These are phyloP conservation scores for Calameuta idolon DNA, from an alignment of 2,888 invertebrate genomes.

Conservation along the genomic window DNA sequence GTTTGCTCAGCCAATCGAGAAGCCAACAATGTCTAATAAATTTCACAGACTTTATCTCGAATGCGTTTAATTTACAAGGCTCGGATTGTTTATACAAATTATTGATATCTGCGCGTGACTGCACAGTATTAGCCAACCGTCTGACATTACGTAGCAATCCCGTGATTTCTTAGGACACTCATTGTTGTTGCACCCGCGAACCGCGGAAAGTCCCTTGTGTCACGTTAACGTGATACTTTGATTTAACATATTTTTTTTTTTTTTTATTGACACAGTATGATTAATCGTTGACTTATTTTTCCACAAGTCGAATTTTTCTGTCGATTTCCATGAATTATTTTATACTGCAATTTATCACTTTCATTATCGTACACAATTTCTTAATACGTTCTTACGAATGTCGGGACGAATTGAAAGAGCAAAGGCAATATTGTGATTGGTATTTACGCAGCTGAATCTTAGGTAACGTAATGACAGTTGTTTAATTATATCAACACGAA, in stretches of 20 bases:
- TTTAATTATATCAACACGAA: not conserved
- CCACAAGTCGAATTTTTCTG: not conserved
- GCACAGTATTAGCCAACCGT: not conserved
- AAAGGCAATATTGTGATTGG: not conserved
- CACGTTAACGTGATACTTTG: not conserved
- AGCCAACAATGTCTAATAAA: constrained; percentile 33
- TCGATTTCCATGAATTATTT: not conserved
- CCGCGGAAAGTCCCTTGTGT: not conserved
- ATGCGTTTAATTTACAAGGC: constrained; percentile 41
- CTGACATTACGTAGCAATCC: not conserved
- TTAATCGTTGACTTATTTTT: not conserved
- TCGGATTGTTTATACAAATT: constrained; percentile 41
- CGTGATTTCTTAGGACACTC: not conserved
- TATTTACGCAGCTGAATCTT: not conserved
- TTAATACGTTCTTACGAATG: not conserved
- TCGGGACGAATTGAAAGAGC: not conserved
- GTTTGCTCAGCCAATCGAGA: constrained; percentile 9
- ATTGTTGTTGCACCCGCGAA: not conserved
- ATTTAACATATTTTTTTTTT: not conserved
- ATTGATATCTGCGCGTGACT: constrained; percentile 29
- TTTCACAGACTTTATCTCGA: constrained; percentile 30
- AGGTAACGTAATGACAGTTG: not conserved
- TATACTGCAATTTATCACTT: not conserved
- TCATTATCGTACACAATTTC: not conserved
- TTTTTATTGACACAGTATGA: not conserved